phyloP scores from a whole-genome alignment of 2,888 invertebrate genomes.

The Lepas anatifera region DNA sequence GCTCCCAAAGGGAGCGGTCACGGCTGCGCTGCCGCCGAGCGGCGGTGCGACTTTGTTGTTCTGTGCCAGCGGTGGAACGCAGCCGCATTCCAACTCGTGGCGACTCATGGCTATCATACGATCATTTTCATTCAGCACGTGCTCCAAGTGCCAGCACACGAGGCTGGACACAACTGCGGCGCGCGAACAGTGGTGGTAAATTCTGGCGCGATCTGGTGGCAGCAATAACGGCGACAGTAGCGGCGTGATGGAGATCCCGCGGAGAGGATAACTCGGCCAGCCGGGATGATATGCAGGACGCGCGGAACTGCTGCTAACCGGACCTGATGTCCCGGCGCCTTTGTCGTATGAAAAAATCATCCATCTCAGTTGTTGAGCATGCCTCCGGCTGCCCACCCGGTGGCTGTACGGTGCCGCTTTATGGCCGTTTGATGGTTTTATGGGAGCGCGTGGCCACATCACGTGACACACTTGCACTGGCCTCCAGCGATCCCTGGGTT shows the following conservation, averaged over 20 bases:
- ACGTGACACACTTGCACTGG: background rate
- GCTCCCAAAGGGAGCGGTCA: no score
- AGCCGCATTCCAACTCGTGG: background rate
- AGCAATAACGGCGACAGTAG: background rate
- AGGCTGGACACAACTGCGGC: background rate
- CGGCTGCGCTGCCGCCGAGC: no score
- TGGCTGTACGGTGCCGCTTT: background rate
- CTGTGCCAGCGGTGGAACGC: no score
- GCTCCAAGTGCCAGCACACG: background rate
- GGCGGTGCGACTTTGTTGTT: no score
- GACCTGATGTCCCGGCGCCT: constrained; percentile 2
- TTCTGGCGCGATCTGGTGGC: no score
- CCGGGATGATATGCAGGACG: background rate
- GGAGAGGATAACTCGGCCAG: background rate
- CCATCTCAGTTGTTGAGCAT: background rate
- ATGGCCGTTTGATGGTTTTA: constrained; percentile 4
- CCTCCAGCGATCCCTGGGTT: no score
- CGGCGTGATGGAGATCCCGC: background rate
- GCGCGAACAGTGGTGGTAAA: background rate
- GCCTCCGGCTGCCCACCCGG: background rate
- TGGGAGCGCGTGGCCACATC: background rate
- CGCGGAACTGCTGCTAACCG: background rate
- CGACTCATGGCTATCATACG: background rate
- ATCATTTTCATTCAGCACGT: background rate
- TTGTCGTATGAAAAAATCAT: background rate